Base-by-base conservation (phyloP, 2,797 vertebrate species). In the Enteromius trimaculatus region DNA sequence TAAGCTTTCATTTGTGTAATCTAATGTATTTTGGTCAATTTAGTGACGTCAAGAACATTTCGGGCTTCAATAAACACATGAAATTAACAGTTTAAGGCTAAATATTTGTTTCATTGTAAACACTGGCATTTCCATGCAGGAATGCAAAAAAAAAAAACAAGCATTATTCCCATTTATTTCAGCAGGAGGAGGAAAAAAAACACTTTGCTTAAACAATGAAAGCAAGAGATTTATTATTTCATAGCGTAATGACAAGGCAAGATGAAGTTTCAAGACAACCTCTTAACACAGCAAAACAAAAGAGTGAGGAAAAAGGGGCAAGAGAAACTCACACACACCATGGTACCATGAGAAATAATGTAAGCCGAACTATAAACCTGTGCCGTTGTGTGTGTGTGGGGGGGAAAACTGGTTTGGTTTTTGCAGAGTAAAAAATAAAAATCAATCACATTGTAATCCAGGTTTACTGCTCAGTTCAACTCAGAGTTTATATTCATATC, bases 151-250 rank as follows among this genome's bases (percentile, higher is more conserved):
- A 55, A n/a, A 37, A 3, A 19, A 42, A 10, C 0, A 23, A 3
- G 31, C 4, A 17, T 23, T 42, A 26, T 3, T 17, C 13, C 39
- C 6, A 55, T 6, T 47, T 17, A 66, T 19, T 14, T 74, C 29
- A 34, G 26, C 44, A 72, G 29, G 34, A 53, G 51, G 39, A 42
- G 42, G 11, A 14, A 47, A 14, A 44, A 44, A 68, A 69, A 70
- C 49, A 60, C 51, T 23, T 79, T 9, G 8, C 1, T 14, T 58
- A 60, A 77, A 83, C 65, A 83, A 77, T n/a, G 60, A 68, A 77
- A 83, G 81, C 74, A 77, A 75, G 29, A 69, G 47, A 86, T 93
- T 94, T 93, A 93, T 94, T 94, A 71, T 92, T 79, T 91, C 81
- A 87, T 88, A 88, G 88, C 76, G 83, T 79, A 87, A 88, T 88